Conservation (phyloP, 35 echinoderm and acorn worm species). For the Acanthaster planci region DNA sequence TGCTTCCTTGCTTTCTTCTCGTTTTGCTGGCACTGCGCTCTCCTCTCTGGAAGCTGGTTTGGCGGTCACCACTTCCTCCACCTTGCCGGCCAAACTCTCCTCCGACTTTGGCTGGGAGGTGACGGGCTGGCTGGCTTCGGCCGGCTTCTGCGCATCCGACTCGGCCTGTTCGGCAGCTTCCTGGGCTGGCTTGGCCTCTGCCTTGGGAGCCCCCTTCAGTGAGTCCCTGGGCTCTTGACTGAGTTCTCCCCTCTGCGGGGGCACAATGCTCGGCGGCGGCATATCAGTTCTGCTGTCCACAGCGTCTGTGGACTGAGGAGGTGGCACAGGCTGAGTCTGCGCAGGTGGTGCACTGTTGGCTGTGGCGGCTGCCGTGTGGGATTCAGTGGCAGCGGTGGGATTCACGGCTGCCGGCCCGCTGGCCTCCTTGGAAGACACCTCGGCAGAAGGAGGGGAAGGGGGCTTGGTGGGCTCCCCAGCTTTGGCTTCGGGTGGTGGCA, state of each 20-base stretch:
- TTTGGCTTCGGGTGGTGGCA: constrained; percentile 13
- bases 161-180: constrained; percentile 21
- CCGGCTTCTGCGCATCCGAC: constrained; percentile 30
- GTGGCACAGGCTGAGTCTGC: neutral
- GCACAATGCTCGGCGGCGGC: neutral
- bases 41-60: neutral
- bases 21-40: neutral
- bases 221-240: neutral
- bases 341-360: constrained; percentile 25
- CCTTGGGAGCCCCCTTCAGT: neutral
- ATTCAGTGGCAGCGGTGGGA: neutral
- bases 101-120: neutral
- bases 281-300: constrained; percentile 10
- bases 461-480: neutral
- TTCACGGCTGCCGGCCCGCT: neutral
- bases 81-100: neutral
- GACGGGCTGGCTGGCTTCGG: neutral
- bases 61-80: neutral
- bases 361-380: neutral
- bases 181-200: neutral
- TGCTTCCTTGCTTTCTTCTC: neutral
- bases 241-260: neutral
- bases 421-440: constrained; percentile 14
- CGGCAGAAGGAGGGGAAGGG: neutral
- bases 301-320: neutral